These are phyloP conservation scores for Brachionus angularis DNA, from an alignment of 1,140 invertebrate species.

Conservation along the genomic window DNA sequence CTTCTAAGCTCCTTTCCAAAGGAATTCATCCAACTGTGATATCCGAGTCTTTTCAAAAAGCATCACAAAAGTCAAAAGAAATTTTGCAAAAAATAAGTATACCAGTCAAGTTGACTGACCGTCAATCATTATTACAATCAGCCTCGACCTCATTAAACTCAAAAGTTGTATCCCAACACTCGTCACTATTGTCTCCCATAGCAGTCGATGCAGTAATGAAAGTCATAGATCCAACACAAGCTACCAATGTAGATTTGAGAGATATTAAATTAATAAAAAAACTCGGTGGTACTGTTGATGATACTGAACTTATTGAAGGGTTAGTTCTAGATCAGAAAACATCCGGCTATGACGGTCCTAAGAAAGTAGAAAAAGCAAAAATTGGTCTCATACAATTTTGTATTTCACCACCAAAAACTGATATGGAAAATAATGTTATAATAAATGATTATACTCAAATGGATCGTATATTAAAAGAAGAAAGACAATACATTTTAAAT, in stretches of 20 bases:
- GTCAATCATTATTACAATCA: constrained; percentile 81
- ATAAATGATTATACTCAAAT: constrained; percentile 98
- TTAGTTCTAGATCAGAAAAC: constrained; percentile 86
- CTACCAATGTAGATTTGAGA: constrained; percentile 68
- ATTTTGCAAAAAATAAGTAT: constrained; percentile 80
- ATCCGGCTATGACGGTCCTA: constrained; percentile 82
- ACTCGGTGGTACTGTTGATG: constrained; percentile 87
- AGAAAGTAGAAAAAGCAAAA: constrained; percentile 79
- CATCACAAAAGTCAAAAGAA: constrained; percentile 75
- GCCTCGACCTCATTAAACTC: constrained; percentile 96
- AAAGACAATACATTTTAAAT: constrained; percentile 93
- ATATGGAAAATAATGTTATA: constrained; percentile 96
- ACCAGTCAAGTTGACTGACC: constrained; percentile 79
- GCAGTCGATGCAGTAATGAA: constrained; percentile 93
- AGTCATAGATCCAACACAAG: constrained; percentile 68
- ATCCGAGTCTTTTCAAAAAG: constrained; percentile 90
- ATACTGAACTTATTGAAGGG: constrained; percentile 90
- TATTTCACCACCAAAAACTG: constrained; percentile 97
- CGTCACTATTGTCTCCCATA: constrained; percentile 84
- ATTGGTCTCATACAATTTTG: constrained; percentile 99
- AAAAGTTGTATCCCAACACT: constrained; percentile 97
- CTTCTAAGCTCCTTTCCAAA: constrained; percentile 82
- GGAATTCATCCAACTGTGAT: constrained; percentile 92
- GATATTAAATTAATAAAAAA: constrained; percentile 93
- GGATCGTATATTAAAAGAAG: constrained; percentile 97